Conservation (phyloP, 1,140 invertebrate species). For the Paralvinella palmiformis region DNA sequence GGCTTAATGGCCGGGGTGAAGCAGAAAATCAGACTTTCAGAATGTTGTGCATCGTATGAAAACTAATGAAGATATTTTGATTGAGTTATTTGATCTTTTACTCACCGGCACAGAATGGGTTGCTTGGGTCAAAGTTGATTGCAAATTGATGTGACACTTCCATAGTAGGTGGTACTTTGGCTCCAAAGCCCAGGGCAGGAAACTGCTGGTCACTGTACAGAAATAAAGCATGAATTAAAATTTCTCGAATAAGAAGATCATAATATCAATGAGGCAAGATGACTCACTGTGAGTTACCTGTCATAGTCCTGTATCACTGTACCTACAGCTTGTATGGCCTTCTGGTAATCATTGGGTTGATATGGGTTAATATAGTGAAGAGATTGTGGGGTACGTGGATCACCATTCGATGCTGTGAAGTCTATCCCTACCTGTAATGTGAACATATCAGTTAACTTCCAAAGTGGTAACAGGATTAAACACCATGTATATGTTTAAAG, state of each 20-base stretch:
- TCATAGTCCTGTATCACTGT: slow-evolving; percentile 63
- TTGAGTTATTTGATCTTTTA: too few species aligned
- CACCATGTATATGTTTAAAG: too few species aligned
- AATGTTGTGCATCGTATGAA: too few species aligned
- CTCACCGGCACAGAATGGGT: slow-evolving; percentile 55
- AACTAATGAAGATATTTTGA: too few species aligned
- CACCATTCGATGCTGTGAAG: slow-evolving; percentile 66
- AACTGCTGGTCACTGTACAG: slow-evolving; percentile 47
- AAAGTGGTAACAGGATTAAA: too few species aligned
- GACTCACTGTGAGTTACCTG: slow-evolving; percentile 24
- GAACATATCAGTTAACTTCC: too few species aligned
- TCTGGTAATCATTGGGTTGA: slow-evolving; percentile 43
- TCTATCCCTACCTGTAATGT: slow-evolving; percentile 55
- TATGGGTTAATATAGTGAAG: slow-evolving; percentile 54
- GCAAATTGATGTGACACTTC: slow-evolving; percentile 46
- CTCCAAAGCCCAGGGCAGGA: slow-evolving; percentile 49
- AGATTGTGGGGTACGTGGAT: slow-evolving; percentile 53
- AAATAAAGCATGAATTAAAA: not conserved
- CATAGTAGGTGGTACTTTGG: slow-evolving; percentile 37
- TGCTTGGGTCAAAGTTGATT: slow-evolving; percentile 54
- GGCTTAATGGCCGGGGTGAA: too few species aligned
- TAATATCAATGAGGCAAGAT: not conserved
- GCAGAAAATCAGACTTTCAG: too few species aligned
- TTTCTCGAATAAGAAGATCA: not conserved
- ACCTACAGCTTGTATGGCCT: slow-evolving; percentile 58